Evolutionary conservation across 2,888 invertebrate genomes (phyloP).

Genomic region (Sinodicranocentrus sp.): DNA sequence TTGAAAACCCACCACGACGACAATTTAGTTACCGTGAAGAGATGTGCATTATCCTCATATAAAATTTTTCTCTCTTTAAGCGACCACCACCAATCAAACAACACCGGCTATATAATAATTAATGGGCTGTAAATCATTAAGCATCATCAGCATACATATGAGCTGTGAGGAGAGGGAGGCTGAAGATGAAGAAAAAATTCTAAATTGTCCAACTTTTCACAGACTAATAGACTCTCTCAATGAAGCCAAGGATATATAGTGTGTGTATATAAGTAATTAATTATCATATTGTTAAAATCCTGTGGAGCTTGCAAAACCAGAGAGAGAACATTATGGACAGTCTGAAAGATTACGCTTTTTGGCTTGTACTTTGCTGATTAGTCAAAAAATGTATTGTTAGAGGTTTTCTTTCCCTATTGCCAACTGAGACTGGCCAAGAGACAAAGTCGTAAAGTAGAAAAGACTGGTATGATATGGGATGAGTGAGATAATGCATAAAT

Average conservation of each 20-base stretch:
- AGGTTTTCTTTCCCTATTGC: background rate
- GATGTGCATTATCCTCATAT: background rate
- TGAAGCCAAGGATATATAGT: background rate
- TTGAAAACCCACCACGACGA: constrained; percentile 47
- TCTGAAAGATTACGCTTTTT: background rate
- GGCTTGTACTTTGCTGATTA: constrained; percentile 28
- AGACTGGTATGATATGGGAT: background rate
- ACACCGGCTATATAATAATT: constrained; percentile 51
- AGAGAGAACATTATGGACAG: background rate
- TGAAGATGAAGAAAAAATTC: constrained; percentile 10
- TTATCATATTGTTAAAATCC: constrained; percentile 70
- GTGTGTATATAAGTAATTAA: constrained; percentile 68
- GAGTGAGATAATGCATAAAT: constrained; percentile 32
- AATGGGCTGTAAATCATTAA: constrained; percentile 66
- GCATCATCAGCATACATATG: constrained; percentile 44
- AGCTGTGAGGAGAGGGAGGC: too few relatives aligned
- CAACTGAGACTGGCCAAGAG: constrained; percentile 14
- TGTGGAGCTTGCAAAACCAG: constrained; percentile 30
- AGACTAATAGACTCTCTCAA: constrained; percentile 20
- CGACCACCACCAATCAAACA: constrained; percentile 23
- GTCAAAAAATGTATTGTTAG: constrained; percentile 7
- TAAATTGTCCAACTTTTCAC: constrained; percentile 50
- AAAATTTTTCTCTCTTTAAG: constrained; percentile 24
- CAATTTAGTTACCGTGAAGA: constrained; percentile 27
- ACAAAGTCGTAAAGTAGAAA: constrained; percentile 4